phyloP scores from a whole-genome alignment of 2,888 invertebrate species.

The Cephus pygmeus region DNA sequence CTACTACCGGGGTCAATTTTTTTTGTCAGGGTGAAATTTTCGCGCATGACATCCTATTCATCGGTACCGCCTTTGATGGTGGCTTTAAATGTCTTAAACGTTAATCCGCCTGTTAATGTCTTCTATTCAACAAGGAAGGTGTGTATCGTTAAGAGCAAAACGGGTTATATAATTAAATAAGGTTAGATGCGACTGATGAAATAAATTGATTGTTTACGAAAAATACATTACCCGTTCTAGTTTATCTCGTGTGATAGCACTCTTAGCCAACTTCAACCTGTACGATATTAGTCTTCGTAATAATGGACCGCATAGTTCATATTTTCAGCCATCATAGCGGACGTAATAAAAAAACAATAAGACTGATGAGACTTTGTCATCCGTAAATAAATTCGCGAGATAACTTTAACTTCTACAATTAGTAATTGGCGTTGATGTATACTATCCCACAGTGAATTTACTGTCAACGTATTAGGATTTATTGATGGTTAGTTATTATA shows the following conservation, averaged over 20 bases:
- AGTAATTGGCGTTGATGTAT: neutral
- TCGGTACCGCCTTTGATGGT: neutral
- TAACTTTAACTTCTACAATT: neutral
- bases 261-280: neutral
- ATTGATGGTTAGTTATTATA: neutral
- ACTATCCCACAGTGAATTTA: neutral
- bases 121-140: neutral
- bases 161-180: neutral
- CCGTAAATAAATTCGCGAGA: neutral
- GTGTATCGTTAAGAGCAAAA: neutral
- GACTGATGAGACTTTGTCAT: neutral
- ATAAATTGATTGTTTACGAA: neutral
- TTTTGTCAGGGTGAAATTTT: neutral
- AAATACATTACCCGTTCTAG: neutral
- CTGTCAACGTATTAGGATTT: neutral
- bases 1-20: slow-evolving; percentile 1
- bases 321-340: neutral
- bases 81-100: neutral
- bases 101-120: slow-evolving; percentile 1
- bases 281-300: neutral
- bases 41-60: neutral
- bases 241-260: neutral
- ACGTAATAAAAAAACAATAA: neutral
- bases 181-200: neutral
- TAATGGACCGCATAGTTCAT: neutral